Evolutionary conservation across 2,888 invertebrate genomes (phyloP), one percentile per base, ranked within the genome.

Genomic region (Mimachlamys varia): DNA sequence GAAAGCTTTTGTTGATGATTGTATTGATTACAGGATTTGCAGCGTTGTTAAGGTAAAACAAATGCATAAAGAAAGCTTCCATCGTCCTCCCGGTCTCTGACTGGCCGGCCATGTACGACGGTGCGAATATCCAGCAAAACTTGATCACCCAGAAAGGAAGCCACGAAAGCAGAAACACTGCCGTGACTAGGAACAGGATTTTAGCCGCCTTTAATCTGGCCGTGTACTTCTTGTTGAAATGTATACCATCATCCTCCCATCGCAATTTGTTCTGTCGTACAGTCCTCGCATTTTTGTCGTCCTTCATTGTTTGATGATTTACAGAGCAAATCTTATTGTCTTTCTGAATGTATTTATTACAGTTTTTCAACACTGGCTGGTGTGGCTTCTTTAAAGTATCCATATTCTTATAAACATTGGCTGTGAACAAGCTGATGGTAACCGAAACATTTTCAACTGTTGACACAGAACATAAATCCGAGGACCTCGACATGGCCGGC

Each of bases 11-110:
- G 89, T 94, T 94, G 0, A 93, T 90, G 0, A 93, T 50, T 27
- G 93, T 91, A 88, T 94, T 93, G 0, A 94, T 93, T 5, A 94
- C 89, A 13, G 94, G 94, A 44, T 94, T 94, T 1, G 91, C 91
- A 0, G 93, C 92, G 76, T 94, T 93, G 89, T 94, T 94, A 0
- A 93, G 53, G 76, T 93, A 94, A 90, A 94, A 93, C 50, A 94
- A 90, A 53, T 93, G 93, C 55, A 90, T 92, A 0, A 93, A 38
- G 38, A 94, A 87, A 53, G 90, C 58, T 37, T 92, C 90, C 0
- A 91, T 55, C 3, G 92, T 90, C 17, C 88, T 53, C n/a, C 88
- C 89, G 0, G 87, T 88, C 17, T 89, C 89, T 22, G 92, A 91
- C 7, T 91, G 38, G 50, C 90, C 55, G 5, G 87, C 33, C 90